Evolutionary conservation across 1,140 invertebrate genomes (phyloP).

Genomic region (Cylas formicarius): DNA sequence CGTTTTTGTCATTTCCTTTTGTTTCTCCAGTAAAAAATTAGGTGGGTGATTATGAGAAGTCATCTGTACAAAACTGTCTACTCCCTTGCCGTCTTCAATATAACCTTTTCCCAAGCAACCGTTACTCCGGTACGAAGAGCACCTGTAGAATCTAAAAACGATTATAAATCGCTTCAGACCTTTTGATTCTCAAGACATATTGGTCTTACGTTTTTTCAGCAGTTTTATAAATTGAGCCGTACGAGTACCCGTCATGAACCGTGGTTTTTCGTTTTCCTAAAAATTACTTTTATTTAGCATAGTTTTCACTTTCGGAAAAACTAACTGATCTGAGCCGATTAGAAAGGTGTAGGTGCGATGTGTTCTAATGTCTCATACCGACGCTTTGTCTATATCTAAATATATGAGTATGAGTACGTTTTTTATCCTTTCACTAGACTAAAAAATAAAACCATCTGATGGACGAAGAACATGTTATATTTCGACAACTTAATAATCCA

Average conservation of each 20-base stretch:
- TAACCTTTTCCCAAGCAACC: conserved; percentile 20
- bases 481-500: too few relatives aligned
- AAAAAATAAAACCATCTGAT: too few relatives aligned
- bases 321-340: too few relatives aligned
- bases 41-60: conserved; percentile 20
- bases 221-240: conserved; percentile 11
- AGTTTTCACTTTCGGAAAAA: too few relatives aligned
- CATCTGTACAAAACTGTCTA: conserved; percentile 15
- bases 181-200: background rate
- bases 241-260: conserved; percentile 17
- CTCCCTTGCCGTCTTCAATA: conserved; percentile 9
- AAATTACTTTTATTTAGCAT: too few relatives aligned
- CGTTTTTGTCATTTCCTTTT: conserved; percentile 18
- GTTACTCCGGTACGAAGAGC: conserved; percentile 12
- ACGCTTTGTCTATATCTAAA: too few relatives aligned
- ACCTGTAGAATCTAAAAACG: conserved; percentile 21
- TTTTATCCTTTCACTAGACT: too few relatives aligned
- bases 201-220: conserved; percentile 13
- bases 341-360: too few relatives aligned
- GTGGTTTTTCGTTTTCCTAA: conserved; percentile 4
- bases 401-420: too few relatives aligned
- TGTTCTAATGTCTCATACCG: too few relatives aligned
- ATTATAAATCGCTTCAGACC: background rate
- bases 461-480: too few relatives aligned
- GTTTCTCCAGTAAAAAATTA: conserved; percentile 20